phyloP scores from a whole-genome alignment of 2,113 vertebrate genomes.

The Hystrix cristata region DNA sequence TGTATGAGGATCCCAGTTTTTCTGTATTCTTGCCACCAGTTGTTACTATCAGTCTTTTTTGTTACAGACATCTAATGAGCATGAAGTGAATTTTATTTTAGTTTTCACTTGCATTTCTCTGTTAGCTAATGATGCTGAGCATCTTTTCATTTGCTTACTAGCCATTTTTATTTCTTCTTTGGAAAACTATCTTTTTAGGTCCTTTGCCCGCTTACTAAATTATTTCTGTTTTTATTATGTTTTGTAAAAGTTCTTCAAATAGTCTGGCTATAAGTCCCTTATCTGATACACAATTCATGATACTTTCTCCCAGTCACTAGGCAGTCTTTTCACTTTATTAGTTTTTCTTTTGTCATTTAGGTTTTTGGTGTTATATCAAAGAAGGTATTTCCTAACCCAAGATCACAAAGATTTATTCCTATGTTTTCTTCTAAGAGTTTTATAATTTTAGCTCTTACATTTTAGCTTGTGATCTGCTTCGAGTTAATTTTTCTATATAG shows the following conservation, averaged over 20 bases:
- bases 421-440: conserved; percentile 19
- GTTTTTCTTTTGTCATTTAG: background rate
- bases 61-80: background rate
- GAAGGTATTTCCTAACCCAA: conserved; percentile 11
- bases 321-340: conserved; percentile 32
- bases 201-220: conserved; percentile 1
- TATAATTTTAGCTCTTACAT: background rate
- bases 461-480: conserved; percentile 13
- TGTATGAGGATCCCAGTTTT: background rate
- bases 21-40: background rate
- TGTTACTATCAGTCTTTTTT: conserved; percentile 8
- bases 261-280: background rate
- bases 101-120: conserved; percentile 24
- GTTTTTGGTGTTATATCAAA: background rate
- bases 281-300: background rate
- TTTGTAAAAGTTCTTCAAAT: conserved; percentile 42
- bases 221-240: conserved; percentile 44
- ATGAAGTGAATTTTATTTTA: background rate
- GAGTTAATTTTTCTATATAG: conserved; percentile 45
- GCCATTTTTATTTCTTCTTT: conserved; percentile 39
- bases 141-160: background rate
- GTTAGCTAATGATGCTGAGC: background rate
- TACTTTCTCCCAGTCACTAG: background rate
- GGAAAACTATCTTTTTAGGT: conserved; percentile 1
- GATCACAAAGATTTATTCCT: background rate